Evolutionary conservation across 2,797 vertebrate species (phyloP), one percentile per base, ranked within the genome.

Genomic region (Triplophysa yarkandensis): DNA sequence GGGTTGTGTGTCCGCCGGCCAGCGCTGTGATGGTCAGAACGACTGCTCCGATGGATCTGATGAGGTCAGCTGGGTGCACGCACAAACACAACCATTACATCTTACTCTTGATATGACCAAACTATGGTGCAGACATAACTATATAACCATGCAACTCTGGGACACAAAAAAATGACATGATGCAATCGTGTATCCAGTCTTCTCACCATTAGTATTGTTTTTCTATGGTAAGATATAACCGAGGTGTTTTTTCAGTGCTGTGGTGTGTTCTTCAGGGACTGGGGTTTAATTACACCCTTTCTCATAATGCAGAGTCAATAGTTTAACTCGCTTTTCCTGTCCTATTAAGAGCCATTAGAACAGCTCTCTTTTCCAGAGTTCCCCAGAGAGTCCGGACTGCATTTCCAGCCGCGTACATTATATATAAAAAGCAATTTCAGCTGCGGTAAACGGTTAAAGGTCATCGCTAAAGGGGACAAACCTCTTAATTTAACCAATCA

Each of bases 1-100:
- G 57, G 92, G 93, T 34, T 95, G 94, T 66, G 83, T 95, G 78
- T 84, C 89, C 0, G 93, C 93, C 0, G 89, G 88, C 68, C 77
- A 92, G 74, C 92, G 90, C 62, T 95, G 94, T 60, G 92, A 95
- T 19, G 94, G 92, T 50, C 90, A 92, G 16, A 78, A 88, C 34
- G 92, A 95, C 83, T 95, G 94, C 71, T 82, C 88, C 25, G 94
- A 95, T 52, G 93, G 92, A 61, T 94, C 94, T 46, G 94, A 95
- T 83, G 94, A 95, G 91, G 94, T 95, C 89, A 86, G 80, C 63
- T 2, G 6, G 8, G 7, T 64, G 14, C 43, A 54, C n/a, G 14
- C 43, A 54, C 32, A 74, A 46, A 69, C 44, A 68, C 27, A 57
- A 30, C 5, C 21, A 19, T 39, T 63, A 13, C 1, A 6, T 54